These are phyloP conservation scores for Labeo rohita DNA, from an alignment of 2,113 vertebrate genomes.

Conservation along the genomic window DNA sequence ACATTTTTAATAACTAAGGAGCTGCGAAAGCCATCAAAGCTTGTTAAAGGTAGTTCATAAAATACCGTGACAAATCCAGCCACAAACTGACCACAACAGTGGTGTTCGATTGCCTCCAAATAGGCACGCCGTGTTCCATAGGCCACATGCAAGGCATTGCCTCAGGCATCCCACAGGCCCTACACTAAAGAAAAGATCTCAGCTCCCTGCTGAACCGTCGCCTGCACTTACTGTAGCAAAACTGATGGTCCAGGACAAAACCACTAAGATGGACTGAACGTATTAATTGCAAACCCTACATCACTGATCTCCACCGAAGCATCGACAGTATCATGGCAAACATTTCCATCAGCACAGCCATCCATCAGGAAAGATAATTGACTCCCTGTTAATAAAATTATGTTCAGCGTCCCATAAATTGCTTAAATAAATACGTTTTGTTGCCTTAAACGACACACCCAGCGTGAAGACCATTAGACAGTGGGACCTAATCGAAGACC, in stretches of 20 bases:
- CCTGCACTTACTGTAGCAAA: slow-evolving; percentile 39
- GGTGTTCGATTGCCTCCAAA: slow-evolving; percentile 61
- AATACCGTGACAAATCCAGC: slow-evolving; percentile 26
- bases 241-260: background rate
- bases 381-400: slow-evolving; percentile 67
- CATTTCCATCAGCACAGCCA: slow-evolving; percentile 28
- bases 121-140: slow-evolving; percentile 65
- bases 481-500: slow-evolving; percentile 68
- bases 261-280: background rate
- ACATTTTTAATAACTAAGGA: background rate
- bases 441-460: slow-evolving; percentile 63
- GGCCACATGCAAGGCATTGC: slow-evolving; percentile 65
- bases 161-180: slow-evolving; percentile 64
- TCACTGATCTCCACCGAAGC: background rate
- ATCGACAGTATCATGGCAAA: background rate
- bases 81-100: slow-evolving; percentile 64
- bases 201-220: slow-evolving; percentile 55
- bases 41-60: slow-evolving; percentile 27
- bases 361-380: slow-evolving; percentile 53
- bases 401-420: slow-evolving; percentile 59
- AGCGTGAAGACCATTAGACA: slow-evolving; percentile 67
- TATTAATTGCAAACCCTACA: background rate
- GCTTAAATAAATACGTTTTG: slow-evolving; percentile 69
- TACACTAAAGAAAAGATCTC: slow-evolving; percentile 62
- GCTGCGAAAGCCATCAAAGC: background rate